These are phyloP conservation scores for Nothoprocta perdicaria DNA, from an alignment of 2,113 vertebrate species.

Conservation along the genomic window DNA sequence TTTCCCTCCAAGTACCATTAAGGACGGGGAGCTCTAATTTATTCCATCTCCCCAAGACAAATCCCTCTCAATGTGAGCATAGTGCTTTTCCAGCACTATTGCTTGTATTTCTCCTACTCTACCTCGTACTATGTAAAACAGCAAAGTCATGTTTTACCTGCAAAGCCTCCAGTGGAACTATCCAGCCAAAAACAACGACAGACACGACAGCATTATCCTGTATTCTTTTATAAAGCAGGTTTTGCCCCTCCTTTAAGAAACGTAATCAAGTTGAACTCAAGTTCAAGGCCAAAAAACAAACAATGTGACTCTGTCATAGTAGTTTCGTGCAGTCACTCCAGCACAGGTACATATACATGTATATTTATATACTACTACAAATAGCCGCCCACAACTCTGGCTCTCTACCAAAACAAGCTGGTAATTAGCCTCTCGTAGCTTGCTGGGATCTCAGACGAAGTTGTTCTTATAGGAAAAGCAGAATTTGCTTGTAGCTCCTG, in stretches of 20 bases:
- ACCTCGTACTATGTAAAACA: conserved; percentile 1
- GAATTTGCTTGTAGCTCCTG: background rate
- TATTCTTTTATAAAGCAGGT: conserved; percentile 24
- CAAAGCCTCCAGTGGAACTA: background rate
- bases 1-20: conserved; percentile 25
- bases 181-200: background rate
- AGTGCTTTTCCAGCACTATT: background rate
- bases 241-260: conserved; percentile 63
- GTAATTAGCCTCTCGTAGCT: background rate
- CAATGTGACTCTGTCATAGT: background rate
- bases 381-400: background rate
- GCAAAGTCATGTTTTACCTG: conserved; percentile 33
- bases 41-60: conserved; percentile 11
- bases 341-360: accelerated
- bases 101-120: background rate
- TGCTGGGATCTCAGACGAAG: background rate
- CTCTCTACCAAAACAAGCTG: accelerated
- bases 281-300: background rate
- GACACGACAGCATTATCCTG: background rate
- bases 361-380: background rate
- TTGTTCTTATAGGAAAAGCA: background rate
- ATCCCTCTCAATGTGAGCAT: background rate
- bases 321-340: background rate
- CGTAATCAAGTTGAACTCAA: background rate
- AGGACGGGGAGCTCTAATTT: background rate